These are phyloP conservation scores for Caligus rogercresseyi DNA, from an alignment of 1,140 invertebrate species.

Conservation along the genomic window DNA sequence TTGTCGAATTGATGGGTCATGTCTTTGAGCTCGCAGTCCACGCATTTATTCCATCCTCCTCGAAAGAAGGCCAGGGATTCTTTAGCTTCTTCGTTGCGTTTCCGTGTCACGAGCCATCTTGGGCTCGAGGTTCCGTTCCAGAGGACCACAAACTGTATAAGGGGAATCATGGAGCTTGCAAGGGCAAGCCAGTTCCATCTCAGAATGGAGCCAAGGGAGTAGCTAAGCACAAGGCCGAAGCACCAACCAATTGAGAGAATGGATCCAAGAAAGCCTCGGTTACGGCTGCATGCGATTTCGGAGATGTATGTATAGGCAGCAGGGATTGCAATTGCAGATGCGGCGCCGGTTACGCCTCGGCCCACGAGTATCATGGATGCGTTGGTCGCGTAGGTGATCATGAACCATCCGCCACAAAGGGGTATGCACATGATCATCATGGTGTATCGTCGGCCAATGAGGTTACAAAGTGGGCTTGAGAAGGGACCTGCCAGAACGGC, in stretches of 20 bases:
- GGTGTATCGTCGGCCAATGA: neutral
- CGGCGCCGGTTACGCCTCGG: neutral
- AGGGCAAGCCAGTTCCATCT: conserved; percentile 2
- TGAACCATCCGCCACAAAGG: neutral
- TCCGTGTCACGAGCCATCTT: neutral
- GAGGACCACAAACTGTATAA: neutral
- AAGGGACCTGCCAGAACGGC: neutral
- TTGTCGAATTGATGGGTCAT: neutral
- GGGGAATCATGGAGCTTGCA: neutral
- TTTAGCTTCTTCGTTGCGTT: neutral
- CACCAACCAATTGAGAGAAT: neutral
- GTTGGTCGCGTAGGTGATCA: neutral
- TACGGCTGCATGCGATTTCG: neutral
- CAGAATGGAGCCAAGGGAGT: neutral
- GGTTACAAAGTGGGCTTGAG: neutral
- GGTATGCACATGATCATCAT: conserved; percentile 3
- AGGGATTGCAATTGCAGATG: conserved; percentile 1
- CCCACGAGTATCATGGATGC: neutral
- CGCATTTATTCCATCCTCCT: neutral
- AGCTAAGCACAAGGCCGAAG: conserved; percentile 7
- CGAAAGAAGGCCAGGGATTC: neutral
- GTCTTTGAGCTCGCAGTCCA: conserved; percentile 5
- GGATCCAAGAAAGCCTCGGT: neutral
- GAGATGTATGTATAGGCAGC: neutral
- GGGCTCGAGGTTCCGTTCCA: neutral